Evolutionary conservation across 92 coral and sea anemone species (phyloP).

Genomic region (Montipora capitata): DNA sequence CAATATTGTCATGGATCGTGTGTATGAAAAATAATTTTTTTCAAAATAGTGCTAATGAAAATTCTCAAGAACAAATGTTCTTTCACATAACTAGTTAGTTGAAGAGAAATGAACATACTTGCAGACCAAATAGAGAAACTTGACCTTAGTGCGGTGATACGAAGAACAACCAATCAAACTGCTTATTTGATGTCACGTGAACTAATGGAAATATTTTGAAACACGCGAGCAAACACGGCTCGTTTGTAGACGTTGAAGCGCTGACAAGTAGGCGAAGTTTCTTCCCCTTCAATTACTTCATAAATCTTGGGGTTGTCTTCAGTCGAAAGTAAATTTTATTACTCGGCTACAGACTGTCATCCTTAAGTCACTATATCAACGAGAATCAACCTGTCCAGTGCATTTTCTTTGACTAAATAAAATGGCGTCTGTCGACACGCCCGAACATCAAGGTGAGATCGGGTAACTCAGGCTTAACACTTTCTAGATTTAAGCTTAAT

Average conservation of each 20-base stretch:
- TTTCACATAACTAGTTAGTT: no score
- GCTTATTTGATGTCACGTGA: slow-evolving; percentile 17
- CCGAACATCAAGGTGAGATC: slow-evolving; percentile 22
- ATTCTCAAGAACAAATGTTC: neutral
- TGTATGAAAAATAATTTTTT: no score
- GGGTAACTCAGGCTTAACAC: neutral
- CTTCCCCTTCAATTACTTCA: neutral
- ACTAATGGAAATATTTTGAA: slow-evolving; percentile 17
- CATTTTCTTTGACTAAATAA: neutral
- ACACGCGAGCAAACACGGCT: neutral
- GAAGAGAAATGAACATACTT: neutral
- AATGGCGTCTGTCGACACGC: slow-evolving; percentile 30
- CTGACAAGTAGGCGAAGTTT: no score
- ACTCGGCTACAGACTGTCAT: no score
- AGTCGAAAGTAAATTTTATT: neutral
- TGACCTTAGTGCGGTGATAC: neutral
- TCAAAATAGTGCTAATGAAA: neutral
- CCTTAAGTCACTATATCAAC: neutral
- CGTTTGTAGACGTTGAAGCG: neutral
- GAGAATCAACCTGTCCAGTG: neutral
- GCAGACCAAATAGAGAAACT: neutral
- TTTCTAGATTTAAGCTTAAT: neutral
- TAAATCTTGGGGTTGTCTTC: neutral
- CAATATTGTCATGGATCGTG: no score
- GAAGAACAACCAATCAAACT: slow-evolving; percentile 18